Conservation (phyloP, 2,113 vertebrate species). For the Sinocyclocheilus maitianheensis region DNA sequence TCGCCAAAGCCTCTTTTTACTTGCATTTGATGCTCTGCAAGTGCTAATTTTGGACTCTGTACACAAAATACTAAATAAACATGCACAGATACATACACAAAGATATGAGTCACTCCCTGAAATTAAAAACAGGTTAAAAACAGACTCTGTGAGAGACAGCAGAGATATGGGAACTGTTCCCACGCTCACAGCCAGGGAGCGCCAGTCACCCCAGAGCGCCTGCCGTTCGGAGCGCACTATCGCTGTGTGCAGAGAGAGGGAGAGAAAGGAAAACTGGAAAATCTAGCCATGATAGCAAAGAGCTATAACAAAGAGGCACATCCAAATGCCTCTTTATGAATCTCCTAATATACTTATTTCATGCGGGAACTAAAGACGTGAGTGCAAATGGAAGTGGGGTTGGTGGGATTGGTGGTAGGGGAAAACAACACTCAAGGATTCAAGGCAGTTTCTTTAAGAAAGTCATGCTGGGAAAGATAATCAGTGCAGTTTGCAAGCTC, state of each 20-base stretch:
- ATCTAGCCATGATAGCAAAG: background rate
- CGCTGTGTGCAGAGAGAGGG: background rate
- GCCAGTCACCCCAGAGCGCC: conserved; percentile 65
- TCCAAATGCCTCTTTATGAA: background rate
- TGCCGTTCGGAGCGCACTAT: conserved; percentile 29
- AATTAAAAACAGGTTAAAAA: conserved; percentile 32
- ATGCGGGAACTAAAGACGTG: background rate
- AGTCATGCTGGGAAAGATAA: conserved; percentile 44
- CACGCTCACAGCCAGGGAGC: conserved; percentile 54
- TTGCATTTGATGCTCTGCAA: background rate
- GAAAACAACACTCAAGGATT: background rate
- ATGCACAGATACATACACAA: conserved; percentile 38
- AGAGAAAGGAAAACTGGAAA: conserved; percentile 9
- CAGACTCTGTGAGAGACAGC: conserved; percentile 14
- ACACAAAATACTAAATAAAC: conserved; percentile 21
- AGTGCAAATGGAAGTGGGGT: conserved; percentile 8
- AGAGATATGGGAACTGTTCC: conserved; percentile 32
- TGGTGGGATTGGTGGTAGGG: conserved; percentile 7
- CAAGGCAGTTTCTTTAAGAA: background rate
- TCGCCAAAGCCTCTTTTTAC: background rate
- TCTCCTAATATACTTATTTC: background rate
- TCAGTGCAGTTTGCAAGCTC: conserved; percentile 39
- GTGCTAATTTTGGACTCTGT: conserved; percentile 23
- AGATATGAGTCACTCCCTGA: conserved; percentile 19
- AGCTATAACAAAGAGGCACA: background rate